Percentiles rank a stretch among this genome's conserved stretches.
Conservation (phyloP, 2,888 invertebrate genomes). For the Monochamus alternatus region DNA sequence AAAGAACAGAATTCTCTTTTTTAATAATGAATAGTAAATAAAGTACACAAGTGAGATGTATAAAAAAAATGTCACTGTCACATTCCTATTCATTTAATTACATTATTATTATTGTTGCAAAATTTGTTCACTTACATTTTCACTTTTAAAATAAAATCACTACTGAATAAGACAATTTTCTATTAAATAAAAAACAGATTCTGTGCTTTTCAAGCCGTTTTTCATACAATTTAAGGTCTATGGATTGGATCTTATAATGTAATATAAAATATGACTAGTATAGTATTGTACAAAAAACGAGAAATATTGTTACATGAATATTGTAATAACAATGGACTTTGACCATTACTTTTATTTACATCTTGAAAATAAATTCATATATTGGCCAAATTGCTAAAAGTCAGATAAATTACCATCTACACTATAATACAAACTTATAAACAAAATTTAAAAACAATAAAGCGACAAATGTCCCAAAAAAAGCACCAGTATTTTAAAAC, state of each 20-base stretch:
- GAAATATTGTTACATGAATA: conserved; percentile 25
- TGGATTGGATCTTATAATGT: conserved; percentile 3
- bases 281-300: conserved; percentile 34
- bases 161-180: too few species aligned
- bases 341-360: neutral
- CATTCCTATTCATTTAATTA: too few species aligned
- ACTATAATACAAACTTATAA: neutral
- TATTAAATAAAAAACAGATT: neutral
- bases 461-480: neutral
- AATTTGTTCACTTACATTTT: too few species aligned
- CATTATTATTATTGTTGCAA: too few species aligned
- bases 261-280: conserved; percentile 25
- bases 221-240: neutral
- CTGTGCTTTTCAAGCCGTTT: conserved; percentile 7
- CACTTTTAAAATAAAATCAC: too few species aligned
- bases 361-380: neutral
- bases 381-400: neutral
- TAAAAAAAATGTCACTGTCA: neutral
- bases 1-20: neutral
- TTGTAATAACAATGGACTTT: neutral
- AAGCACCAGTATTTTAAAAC: conserved; percentile 6
- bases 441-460: neutral
- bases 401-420: neutral
- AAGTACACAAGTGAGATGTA: too few species aligned
- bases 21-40: neutral